Conservation (phyloP, 2,888 invertebrate species). For the Alentia gelatinosa region DNA sequence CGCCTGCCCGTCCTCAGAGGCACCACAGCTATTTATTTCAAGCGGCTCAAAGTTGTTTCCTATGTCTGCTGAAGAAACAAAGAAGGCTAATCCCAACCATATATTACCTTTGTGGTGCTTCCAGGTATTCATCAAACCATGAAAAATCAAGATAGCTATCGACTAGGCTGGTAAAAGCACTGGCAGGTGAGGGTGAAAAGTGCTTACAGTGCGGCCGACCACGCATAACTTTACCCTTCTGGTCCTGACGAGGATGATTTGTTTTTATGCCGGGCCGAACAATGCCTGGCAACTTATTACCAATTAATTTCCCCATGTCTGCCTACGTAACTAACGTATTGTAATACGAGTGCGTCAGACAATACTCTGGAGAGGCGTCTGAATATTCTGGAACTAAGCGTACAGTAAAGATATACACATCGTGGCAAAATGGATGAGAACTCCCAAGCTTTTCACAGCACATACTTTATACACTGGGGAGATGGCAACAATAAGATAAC, state of each 20-base stretch:
- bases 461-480: no score
- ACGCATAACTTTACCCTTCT: background rate
- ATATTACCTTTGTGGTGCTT: background rate
- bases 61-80: background rate
- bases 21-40: no score
- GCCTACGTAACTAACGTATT: background rate
- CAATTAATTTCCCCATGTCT: background rate
- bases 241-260: background rate
- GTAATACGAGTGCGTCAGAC: no score
- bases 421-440: no score
- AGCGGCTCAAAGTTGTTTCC: no score
- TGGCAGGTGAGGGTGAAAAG: background rate
- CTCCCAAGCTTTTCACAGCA: no score
- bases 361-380: no score
- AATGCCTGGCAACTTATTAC: background rate
- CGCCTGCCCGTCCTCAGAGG: background rate
- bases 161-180: background rate
- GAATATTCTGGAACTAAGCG: no score
- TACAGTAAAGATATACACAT: no score
- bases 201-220: background rate
- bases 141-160: background rate
- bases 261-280: background rate
- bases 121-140: background rate
- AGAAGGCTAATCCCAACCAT: background rate
- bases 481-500: background rate